A percentile compares a stretch with the other conserved stretches of the same genome.
These are phyloP conservation scores for Papilio protenor DNA, from an alignment of 2,888 invertebrate species.

Conservation along the genomic window DNA sequence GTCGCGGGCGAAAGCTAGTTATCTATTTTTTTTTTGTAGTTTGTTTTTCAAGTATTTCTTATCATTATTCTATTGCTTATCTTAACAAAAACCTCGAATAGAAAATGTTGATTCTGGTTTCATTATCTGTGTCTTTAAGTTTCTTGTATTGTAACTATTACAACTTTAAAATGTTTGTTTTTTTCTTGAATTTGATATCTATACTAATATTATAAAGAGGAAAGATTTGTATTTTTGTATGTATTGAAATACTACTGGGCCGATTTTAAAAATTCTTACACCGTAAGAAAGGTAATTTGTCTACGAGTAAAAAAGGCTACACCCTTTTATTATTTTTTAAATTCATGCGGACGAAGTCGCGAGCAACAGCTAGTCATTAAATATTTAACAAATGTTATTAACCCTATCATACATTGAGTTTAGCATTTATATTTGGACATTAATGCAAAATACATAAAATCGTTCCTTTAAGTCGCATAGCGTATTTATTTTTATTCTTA, in stretches of 20 bases:
- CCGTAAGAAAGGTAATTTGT: too few relatives aligned
- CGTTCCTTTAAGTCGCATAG: conserved; percentile 12
- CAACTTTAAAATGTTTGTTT: not conserved
- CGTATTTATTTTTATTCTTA: conserved; percentile 29
- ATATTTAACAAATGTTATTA: not conserved
- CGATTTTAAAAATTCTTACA: too few relatives aligned
- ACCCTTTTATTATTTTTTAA: too few relatives aligned
- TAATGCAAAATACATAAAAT: not conserved
- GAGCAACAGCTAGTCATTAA: too few relatives aligned
- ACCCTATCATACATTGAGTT: not conserved
- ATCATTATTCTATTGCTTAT: not conserved
- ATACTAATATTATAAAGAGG: too few relatives aligned
- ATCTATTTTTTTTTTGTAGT: not conserved
- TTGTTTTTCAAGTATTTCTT: conserved; percentile 1
- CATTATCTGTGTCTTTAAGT: not conserved
- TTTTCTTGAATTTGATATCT: too few relatives aligned
- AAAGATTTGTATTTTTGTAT: too few relatives aligned
- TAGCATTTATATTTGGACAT: not conserved
- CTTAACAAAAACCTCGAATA: not conserved
- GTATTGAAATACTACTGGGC: too few relatives aligned
- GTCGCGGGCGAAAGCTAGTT: too few relatives aligned
- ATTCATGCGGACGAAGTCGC: too few relatives aligned
- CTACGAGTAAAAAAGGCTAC: too few relatives aligned
- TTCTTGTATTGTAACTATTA: not conserved
- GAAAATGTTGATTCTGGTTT: conserved; percentile 17